Base-by-base conservation (phyloP, 2,888 invertebrate genomes). In the Celastrina argiolus region DNA sequence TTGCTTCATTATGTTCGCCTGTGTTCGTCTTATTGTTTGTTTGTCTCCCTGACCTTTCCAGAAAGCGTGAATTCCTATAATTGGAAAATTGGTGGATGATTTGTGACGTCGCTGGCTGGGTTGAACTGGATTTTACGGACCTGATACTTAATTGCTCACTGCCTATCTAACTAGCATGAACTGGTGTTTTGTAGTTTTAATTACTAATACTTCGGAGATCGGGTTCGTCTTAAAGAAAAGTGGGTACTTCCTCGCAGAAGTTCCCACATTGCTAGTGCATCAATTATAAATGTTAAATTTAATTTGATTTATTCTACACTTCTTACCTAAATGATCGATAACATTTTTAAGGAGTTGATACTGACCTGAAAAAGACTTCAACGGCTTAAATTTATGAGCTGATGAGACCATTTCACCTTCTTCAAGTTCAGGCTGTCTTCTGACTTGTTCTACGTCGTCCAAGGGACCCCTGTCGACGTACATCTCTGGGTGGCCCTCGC, bases 1-100 rank as follows among this genome's bases (percentile, higher is more conserved):
- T 67, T 93, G 93, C 72, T 91, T 90, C 96, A 96, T 96, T 69
- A 95, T 94, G 68, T 90, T 91, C 1, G 94, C 94, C 86, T 95
- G 95, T 1, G 93, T 92, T 36, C 78, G 81, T 70, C 94, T 90
- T 66, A 95, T 94, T 7, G 88, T 92, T 6, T 92, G 82, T 67
- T 76, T 83, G 70, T 92, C 90, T 14, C 92, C 93, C 78, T 92
- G 91, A 2, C 91, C 92, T 76, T 92, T 92, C 93, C 93, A 93
- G 77, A 93, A 93, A 1, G 92, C 88, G 70, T 92, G 92, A 66
- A 89, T 85, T 69, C 87, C 91, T 87, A 67, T 10, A 67, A 16
- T 14, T 16, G 36, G 56, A 42, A n/a, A 45, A 39, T 51, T 22
- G 51, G 51, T 12, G n/a, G 10, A 12, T 36, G 8, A 36, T 36